A percentile compares a stretch with the other conserved stretches of the same genome.
Evolutionary conservation across 2,888 invertebrate species (phyloP).

Genomic region (Escarpia spicata): DNA sequence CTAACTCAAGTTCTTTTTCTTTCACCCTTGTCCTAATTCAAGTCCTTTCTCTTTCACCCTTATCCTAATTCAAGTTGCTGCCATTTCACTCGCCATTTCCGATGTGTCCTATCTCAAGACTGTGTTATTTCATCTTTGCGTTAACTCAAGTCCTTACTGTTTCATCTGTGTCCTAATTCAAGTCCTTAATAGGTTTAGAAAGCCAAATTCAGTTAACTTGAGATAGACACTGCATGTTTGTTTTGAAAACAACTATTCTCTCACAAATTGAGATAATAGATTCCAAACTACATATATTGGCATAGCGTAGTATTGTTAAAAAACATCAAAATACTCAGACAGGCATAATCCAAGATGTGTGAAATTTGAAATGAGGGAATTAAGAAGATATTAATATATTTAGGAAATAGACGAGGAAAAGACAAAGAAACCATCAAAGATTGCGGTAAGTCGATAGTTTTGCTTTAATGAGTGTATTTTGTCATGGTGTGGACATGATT

Average conservation of each 20-base stretch:
- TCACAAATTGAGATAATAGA: not conserved
- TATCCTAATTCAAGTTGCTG: not conserved
- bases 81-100: not conserved
- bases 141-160: not conserved
- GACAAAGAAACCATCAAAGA: constrained; percentile 54
- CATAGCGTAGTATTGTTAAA: not conserved
- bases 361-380: constrained; percentile 14
- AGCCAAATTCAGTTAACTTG: not conserved
- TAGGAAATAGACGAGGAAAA: constrained; percentile 56
- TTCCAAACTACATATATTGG: not conserved
- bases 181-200: not conserved
- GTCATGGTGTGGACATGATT: not conserved
- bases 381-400: not conserved
- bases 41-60: not conserved
- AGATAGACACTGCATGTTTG: not conserved
- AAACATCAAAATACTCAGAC: not conserved
- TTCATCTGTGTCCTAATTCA: not conserved
- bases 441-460: constrained; percentile 49
- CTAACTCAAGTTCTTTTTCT: not conserved
- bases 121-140: not conserved
- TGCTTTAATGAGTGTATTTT: not conserved
- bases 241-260: not conserved
- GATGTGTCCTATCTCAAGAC: not conserved
- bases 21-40: not conserved
- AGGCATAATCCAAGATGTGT: not conserved